Base-by-base conservation (phyloP, 1,140 invertebrate species). In the Teleogryllus occipitalis region DNA sequence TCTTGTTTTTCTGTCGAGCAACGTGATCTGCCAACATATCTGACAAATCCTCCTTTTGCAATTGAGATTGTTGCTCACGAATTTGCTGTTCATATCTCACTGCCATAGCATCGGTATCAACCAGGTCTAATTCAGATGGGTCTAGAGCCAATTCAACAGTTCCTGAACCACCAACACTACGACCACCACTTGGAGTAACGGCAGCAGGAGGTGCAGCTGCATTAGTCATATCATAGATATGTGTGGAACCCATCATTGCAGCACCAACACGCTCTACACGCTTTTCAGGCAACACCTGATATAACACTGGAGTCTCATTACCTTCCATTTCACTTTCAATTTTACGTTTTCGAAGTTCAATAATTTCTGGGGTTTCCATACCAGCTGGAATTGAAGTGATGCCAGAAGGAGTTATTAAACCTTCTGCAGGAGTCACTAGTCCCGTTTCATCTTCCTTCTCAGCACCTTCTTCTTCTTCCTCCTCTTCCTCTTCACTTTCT, bases 21-120 rank as follows among this genome's bases (percentile, higher is more conserved):
- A 97, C 96, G 87, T 99, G 97, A 87, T 99, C 97, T 39, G 97
- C 97, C 81, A 99, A 90, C 97, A 99, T 98, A 85, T 99, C 98
- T 27, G 96, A 98, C 15, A 99, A 90, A 89, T 99, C 98, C 88
- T 99, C 98, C 81, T 96, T 94, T 81, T 94, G 92, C 49, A 96
- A 87, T 85, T 94, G 91, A 82, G 93, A 93, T 84, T 97, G 95
- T 83, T 96, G 93, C 84, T 98, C 97, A 75, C 96, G 89, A 87
- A 98, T 92, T 80, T 98, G 97, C 82, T 98, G 96, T 85, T 99
- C 98, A 86, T 99, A 99, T 54, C 97, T 89, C 65, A 96, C 96
- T 78, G 97, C 96, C 94, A 99, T 97, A 5, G 97, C 96, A 82
- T 97, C 95, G 74, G 95, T 95, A 85, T 99, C 97, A 83, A 97